Percentiles rank a stretch among this genome's conserved stretches.
phyloP scores from a whole-genome alignment of 1,140 invertebrate species.

The Macrotrachela quadricornifera region DNA sequence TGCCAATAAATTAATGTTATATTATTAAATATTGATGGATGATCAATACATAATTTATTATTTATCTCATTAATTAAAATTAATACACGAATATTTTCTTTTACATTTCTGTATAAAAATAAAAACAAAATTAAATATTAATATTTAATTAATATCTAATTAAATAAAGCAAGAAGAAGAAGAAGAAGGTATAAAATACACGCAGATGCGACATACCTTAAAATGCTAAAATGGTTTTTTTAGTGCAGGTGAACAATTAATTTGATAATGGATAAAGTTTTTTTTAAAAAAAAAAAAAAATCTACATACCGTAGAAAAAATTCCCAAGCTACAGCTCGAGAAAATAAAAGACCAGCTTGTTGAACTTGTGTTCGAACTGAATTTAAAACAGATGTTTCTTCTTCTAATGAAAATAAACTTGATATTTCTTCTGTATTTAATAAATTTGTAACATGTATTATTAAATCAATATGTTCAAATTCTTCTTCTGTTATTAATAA shows the following conservation, averaged over 20 bases:
- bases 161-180: no score
- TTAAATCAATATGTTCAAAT: constrained; percentile 21
- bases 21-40: constrained; percentile 23
- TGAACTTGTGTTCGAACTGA: constrained; percentile 29
- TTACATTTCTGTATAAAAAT: constrained; percentile 18
- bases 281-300: background rate
- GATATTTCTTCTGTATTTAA: constrained; percentile 23
- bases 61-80: constrained; percentile 18
- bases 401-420: constrained; percentile 26
- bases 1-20: constrained; percentile 27
- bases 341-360: constrained; percentile 27
- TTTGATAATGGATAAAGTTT: background rate
- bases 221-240: no score
- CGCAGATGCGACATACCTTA: background rate
- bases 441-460: constrained; percentile 27
- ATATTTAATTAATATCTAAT: no score
- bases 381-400: constrained; percentile 30
- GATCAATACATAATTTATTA: constrained; percentile 21
- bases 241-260: no score
- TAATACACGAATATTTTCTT: constrained; percentile 25
- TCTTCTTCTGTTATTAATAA: constrained; percentile 26
- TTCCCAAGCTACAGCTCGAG: constrained; percentile 28
- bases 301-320: constrained; percentile 24
- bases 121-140: background rate
- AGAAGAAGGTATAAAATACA: background rate